Evolutionary conservation across 1,140 invertebrate species (phyloP).

Genomic region (Lucilia cuprina): DNA sequence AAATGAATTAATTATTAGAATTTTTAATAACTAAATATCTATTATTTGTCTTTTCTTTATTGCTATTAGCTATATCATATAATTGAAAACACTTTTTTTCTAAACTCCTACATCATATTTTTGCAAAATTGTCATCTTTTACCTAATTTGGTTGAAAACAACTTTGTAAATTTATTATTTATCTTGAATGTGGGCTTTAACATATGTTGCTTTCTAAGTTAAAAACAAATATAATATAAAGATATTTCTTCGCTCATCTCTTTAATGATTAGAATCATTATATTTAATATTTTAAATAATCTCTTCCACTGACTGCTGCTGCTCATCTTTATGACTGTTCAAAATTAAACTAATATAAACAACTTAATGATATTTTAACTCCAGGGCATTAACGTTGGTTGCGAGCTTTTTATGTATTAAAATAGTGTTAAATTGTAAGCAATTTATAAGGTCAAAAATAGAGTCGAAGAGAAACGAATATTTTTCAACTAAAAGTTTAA

Average conservation of each 20-base stretch:
- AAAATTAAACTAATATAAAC: background rate
- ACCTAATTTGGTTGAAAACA: background rate
- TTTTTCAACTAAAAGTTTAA: no score
- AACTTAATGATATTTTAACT: background rate
- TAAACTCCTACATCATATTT: background rate
- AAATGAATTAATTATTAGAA: no score
- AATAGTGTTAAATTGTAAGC: no score
- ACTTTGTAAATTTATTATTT: background rate
- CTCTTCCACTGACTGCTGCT: background rate
- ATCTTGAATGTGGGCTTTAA: background rate
- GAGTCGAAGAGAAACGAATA: no score
- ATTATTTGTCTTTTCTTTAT: no score
- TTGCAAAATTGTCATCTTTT: background rate
- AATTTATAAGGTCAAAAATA: no score
- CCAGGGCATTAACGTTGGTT: background rate
- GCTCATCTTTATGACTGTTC: background rate
- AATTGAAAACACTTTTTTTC: no score
- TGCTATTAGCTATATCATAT: no score
- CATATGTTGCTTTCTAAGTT: no score
- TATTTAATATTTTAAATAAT: background rate
- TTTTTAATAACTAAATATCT: no score
- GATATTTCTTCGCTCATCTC: background rate
- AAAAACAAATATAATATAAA: background rate
- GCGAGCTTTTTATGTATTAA: background rate
- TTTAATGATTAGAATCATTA: background rate